Evolutionary conservation across 2,797 vertebrate species (phyloP).

Genomic region (Emys orbicularis): DNA sequence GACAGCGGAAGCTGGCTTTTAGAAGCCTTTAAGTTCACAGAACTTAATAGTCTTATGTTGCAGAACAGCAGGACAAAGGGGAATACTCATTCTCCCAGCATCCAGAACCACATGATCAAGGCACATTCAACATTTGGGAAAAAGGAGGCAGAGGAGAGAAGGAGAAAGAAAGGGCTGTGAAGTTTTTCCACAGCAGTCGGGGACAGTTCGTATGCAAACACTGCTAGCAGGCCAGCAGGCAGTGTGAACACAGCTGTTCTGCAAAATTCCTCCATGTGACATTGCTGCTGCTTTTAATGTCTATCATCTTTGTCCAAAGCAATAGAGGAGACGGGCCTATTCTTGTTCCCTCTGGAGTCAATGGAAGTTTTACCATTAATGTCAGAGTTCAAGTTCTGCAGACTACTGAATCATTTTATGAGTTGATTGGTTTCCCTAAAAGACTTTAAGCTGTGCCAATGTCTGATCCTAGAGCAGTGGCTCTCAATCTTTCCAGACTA

Average conservation of each 20-base stretch:
- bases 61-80: not conserved
- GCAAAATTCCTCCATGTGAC: not conserved
- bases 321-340: not conserved
- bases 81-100: not conserved
- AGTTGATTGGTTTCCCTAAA: not conserved
- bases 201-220: not conserved
- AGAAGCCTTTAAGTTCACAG: not conserved
- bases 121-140: not conserved
- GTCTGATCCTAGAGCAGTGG: not conserved
- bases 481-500: not conserved
- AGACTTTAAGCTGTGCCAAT: fast-evolving
- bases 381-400: not conserved
- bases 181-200: not conserved
- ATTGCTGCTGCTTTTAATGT: not conserved
- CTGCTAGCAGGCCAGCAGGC: not conserved
- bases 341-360: not conserved
- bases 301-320: not conserved
- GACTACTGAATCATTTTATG: not conserved
- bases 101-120: fast-evolving
- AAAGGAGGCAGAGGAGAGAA: not conserved
- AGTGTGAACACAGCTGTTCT: not conserved
- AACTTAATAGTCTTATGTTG: not conserved
- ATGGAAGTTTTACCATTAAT: fast-evolving
- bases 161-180: not conserved
- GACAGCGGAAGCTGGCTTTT: not conserved